These are phyloP conservation scores for Heliocidaris tuberculata DNA, from an alignment of 35 echinoderm and acorn worm species.

Conservation along the genomic window DNA sequence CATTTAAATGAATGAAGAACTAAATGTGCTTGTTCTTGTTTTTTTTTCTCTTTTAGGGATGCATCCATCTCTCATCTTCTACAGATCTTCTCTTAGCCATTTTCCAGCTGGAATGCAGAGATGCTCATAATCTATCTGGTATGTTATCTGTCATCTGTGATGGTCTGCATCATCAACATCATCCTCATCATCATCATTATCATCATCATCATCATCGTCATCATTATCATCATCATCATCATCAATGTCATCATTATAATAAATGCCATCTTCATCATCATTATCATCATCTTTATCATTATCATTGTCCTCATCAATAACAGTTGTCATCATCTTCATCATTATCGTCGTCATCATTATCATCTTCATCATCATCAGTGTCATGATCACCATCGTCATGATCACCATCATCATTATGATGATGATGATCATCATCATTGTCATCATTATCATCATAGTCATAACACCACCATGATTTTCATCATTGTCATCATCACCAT, in stretches of 20 bases:
- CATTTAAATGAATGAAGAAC: neutral
- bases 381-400: neutral
- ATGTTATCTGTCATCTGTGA: neutral
- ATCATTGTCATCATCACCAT: neutral
- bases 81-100: conserved; percentile 77
- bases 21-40: neutral
- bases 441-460: neutral
- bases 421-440: neutral
- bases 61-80: conserved; percentile 71
- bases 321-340: too few relatives aligned
- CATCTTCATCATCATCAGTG: neutral
- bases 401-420: neutral
- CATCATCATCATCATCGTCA: neutral
- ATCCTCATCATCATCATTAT: neutral
- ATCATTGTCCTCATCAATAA: neutral
- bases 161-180: neutral
- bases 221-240: neutral
- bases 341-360: neutral
- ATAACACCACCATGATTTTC: neutral
- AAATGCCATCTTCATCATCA: neutral
- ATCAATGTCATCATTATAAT: neutral
- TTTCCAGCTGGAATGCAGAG: conserved; percentile 77
- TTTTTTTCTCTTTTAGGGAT: conserved; percentile 56
- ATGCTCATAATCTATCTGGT: conserved; percentile 67
- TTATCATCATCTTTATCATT: neutral